Percentiles rank a stretch among this genome's conserved stretches.
These are phyloP conservation scores for Pardosa pseudoannulata DNA, from an alignment of 2,888 invertebrate species.

Conservation along the genomic window DNA sequence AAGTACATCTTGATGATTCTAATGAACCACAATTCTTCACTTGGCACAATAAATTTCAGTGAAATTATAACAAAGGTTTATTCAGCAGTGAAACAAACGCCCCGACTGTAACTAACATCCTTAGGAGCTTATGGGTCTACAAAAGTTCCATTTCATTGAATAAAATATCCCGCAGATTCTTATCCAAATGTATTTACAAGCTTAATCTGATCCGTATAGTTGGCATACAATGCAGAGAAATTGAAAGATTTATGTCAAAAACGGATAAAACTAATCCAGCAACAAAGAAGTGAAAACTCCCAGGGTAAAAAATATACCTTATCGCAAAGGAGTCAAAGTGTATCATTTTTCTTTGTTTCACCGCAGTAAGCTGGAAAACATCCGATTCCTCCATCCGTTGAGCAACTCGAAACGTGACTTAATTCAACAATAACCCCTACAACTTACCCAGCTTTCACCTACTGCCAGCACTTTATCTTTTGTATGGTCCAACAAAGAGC, in stretches of 20 bases:
- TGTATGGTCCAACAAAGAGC: neutral
- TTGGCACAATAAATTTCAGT: no score
- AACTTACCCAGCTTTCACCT: neutral
- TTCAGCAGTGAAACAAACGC: neutral
- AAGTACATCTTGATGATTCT: no score
- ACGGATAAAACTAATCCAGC: neutral
- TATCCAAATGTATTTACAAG: neutral
- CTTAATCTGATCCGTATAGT: neutral
- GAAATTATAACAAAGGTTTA: no score
- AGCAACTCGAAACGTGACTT: neutral
- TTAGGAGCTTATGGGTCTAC: neutral
- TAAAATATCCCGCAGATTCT: neutral
- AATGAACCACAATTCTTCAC: no score
- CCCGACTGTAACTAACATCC: neutral
- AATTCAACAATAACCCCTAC: neutral
- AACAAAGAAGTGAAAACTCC: constrained; percentile 13
- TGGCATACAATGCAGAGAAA: neutral
- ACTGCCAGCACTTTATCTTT: neutral
- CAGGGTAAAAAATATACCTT: neutral
- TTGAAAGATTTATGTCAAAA: constrained; percentile 3
- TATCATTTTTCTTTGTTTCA: constrained; percentile 17
- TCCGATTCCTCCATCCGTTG: neutral
- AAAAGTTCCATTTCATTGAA: neutral
- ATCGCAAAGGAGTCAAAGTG: constrained; percentile 2
- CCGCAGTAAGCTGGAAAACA: neutral